A percentile compares a stretch with the other conserved stretches of the same genome.
phyloP scores from a whole-genome alignment of 2,888 invertebrate species.

The Nymphalis polychloros region DNA sequence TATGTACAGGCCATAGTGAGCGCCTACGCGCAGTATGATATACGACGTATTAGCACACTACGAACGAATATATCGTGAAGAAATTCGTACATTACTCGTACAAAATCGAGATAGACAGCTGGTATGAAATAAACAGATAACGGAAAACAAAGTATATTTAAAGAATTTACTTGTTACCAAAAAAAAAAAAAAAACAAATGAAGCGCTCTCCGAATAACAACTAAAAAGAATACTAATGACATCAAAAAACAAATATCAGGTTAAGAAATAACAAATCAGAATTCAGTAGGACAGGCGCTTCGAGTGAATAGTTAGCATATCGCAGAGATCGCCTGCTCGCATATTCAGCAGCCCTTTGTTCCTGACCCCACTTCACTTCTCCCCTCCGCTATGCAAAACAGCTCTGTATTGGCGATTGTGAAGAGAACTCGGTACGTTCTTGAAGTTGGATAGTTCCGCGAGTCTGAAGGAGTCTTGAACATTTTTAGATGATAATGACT shows the following conservation, averaged over 20 bases:
- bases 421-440: conserved; percentile 36
- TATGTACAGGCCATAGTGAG: too few relatives aligned
- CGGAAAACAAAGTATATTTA: neutral
- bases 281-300: conserved; percentile 34
- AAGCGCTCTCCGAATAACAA: conserved; percentile 1
- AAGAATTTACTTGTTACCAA: neutral
- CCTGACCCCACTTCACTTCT: conserved; percentile 68
- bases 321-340: conserved; percentile 69
- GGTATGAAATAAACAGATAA: neutral
- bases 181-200: neutral
- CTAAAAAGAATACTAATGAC: conserved; percentile 10
- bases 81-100: too few relatives aligned
- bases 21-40: too few relatives aligned
- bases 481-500: conserved; percentile 19
- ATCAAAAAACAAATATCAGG: conserved; percentile 16
- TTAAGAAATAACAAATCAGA: conserved; percentile 30
- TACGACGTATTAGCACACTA: too few relatives aligned
- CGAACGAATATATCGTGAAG: too few relatives aligned
- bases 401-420: conserved; percentile 46
- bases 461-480: conserved; percentile 19
- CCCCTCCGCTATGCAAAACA: conserved; percentile 68
- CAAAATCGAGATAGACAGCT: neutral
- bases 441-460: conserved; percentile 31
- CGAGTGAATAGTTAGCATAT: conserved; percentile 66
- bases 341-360: conserved; percentile 78